Percentiles rank a stretch among this genome's conserved stretches.
Conservation (phyloP, 2,888 invertebrate genomes). For the Macaria notata region DNA sequence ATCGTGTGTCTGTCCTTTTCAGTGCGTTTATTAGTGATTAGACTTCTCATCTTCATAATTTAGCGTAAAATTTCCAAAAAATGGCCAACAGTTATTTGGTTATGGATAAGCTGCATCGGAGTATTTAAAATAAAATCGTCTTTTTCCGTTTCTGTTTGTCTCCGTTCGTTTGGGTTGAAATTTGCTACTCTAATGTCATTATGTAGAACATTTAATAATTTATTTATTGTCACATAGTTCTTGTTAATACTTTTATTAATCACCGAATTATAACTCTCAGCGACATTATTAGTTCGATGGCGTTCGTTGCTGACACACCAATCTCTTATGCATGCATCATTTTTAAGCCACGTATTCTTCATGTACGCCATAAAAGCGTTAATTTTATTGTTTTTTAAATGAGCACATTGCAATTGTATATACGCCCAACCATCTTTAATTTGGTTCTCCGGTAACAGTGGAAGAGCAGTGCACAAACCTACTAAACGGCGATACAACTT, state of each 20-base stretch:
- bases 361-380: constrained; percentile 12
- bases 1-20: no score
- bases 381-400: constrained; percentile 10
- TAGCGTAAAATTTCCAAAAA: no score
- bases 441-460: constrained; percentile 7
- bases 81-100: no score
- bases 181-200: constrained; percentile 4
- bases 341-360: constrained; percentile 14
- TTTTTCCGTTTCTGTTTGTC: constrained; percentile 3
- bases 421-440: constrained; percentile 9
- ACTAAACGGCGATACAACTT: constrained; percentile 6
- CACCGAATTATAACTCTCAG: no score
- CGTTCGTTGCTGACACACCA: no score
- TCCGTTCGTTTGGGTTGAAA: constrained; percentile 3
- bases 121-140: constrained; percentile 1
- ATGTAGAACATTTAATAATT: constrained; percentile 8
- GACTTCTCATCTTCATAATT: no score
- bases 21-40: no score
- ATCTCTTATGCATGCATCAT: constrained; percentile 13
- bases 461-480: constrained; percentile 8
- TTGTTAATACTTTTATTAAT: no score
- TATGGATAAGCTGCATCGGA: constrained; percentile 1
- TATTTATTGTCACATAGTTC: no score
- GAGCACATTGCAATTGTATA: constrained; percentile 7
- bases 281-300: no score